Evolutionary conservation across 2,113 vertebrate species (phyloP).

Genomic region (Psilopogon haemacephalus): DNA sequence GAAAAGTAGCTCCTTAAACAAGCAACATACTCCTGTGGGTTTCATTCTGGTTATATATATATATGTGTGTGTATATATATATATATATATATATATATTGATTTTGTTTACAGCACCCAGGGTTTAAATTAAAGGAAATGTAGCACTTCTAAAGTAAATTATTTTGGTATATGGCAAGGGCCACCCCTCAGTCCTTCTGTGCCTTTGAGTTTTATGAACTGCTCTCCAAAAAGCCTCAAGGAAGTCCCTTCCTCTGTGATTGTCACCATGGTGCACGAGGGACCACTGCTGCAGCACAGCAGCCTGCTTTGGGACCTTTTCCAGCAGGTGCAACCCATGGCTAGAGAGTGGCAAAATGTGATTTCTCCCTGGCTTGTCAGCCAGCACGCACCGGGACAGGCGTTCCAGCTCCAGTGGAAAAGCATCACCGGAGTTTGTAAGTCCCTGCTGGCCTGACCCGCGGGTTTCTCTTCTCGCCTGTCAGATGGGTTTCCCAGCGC

Average conservation of each 20-base stretch:
- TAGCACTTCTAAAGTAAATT: constrained; percentile 21
- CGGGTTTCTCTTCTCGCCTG: not conserved
- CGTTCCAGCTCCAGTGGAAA: not conserved
- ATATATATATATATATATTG: not conserved
- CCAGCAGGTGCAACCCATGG: not conserved
- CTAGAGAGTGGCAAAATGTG: not conserved
- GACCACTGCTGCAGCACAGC: not conserved
- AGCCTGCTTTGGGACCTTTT: not conserved
- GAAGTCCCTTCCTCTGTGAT: not conserved
- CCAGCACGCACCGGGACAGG: not conserved
- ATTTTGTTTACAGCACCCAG: constrained; percentile 14
- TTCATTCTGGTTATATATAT: not conserved
- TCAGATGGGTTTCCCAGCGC: not conserved
- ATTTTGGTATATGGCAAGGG: not conserved
- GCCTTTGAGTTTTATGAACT: not conserved
- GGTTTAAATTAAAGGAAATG: constrained; percentile 25
- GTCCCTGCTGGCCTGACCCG: not conserved
- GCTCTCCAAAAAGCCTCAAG: not conserved
- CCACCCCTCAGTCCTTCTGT: not conserved
- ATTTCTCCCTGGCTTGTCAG: not conserved
- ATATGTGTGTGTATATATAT: not conserved
- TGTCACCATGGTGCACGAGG: not conserved
- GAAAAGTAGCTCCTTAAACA: not conserved
- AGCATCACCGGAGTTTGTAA: not conserved
- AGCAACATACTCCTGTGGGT: not conserved